Evolutionary conservation across 2,797 vertebrate genomes (phyloP).

Genomic region (Tenualosa thibaudeaui): DNA sequence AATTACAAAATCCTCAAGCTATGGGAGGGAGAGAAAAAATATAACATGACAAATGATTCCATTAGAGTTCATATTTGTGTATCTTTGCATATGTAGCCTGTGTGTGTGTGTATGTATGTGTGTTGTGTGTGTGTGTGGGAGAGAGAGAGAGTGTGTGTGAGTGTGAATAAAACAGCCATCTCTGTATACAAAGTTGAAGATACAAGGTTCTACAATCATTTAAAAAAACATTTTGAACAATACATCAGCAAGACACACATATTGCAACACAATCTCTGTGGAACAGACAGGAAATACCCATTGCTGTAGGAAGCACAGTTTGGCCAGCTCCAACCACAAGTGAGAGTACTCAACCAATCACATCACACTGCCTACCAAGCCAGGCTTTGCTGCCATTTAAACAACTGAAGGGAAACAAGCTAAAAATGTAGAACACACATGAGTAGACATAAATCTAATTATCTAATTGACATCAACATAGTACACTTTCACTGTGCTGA

Average conservation of each 20-base stretch:
- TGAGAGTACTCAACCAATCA: background rate
- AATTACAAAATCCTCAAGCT: conserved; percentile 81
- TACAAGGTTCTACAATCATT: background rate
- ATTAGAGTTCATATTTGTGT: background rate
- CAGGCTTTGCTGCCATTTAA: background rate
- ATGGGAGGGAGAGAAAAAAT: conserved; percentile 69
- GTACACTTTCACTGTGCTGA: background rate
- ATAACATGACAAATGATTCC: conserved; percentile 55
- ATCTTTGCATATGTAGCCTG: background rate
- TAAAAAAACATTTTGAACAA: background rate
- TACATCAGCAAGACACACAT: background rate
- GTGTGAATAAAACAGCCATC: background rate
- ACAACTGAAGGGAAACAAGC: background rate
- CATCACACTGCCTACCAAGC: background rate
- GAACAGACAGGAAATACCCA: background rate
- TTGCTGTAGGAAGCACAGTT: background rate
- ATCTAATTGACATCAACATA: background rate
- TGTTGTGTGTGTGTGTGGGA: background rate
- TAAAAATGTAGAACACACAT: background rate
- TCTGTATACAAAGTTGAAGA: background rate
- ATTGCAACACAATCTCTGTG: background rate
- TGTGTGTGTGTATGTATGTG: background rate
- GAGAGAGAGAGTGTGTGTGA: too few species aligned
- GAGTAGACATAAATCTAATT: background rate
- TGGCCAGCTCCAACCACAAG: background rate